Conservation (phyloP, 1,140 invertebrate genomes). For the Nomia melanderi region DNA sequence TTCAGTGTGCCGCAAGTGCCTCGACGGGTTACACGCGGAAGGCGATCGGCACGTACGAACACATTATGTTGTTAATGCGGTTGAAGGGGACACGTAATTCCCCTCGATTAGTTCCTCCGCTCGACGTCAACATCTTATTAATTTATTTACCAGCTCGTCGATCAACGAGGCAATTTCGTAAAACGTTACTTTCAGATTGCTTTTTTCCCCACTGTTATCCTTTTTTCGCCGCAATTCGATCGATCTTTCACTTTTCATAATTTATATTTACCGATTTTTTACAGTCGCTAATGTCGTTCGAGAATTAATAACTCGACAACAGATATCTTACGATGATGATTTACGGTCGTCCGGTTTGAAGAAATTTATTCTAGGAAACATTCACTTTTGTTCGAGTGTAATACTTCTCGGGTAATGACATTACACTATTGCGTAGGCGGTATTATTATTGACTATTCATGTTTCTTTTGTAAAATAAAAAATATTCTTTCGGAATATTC, state of each 20-base stretch:
- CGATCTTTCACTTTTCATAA: background rate
- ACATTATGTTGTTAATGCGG: conserved; percentile 36
- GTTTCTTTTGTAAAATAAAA: too few relatives aligned
- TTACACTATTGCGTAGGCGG: too few relatives aligned
- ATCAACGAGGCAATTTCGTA: background rate
- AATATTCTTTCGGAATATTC: too few relatives aligned
- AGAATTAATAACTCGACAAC: background rate
- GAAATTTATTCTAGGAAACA: too few relatives aligned
- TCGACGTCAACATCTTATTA: background rate
- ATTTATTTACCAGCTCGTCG: background rate
- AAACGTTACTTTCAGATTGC: background rate
- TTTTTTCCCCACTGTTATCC: background rate
- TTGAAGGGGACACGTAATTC: conserved; percentile 36
- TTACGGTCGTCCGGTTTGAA: too few relatives aligned
- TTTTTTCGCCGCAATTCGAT: background rate
- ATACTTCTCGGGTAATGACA: too few relatives aligned
- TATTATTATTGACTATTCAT: too few relatives aligned
- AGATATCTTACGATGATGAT: too few relatives aligned
- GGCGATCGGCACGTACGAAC: conserved; percentile 26
- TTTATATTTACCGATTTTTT: background rate
- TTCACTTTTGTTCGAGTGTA: too few relatives aligned
- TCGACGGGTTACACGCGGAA: conserved; percentile 19
- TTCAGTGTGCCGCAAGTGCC: conserved; percentile 13
- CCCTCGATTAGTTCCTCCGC: conserved; percentile 23
- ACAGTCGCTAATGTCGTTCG: background rate